These are phyloP conservation scores for Philopotamus ludificatus DNA, from an alignment of 1,140 invertebrate species.

Conservation along the genomic window DNA sequence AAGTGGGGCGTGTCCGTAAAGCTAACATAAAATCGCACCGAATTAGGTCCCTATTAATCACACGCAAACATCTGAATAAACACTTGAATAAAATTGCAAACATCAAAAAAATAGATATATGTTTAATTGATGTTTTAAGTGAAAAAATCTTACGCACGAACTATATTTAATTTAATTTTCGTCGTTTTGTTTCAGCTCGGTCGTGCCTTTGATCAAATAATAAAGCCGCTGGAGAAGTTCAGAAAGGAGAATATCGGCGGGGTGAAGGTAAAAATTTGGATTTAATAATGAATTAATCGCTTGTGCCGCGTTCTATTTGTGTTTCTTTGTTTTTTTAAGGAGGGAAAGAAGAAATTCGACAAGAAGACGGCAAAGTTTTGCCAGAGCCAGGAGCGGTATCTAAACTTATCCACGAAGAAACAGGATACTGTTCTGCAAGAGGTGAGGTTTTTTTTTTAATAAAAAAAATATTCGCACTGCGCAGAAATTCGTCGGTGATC, in stretches of 20 bases:
- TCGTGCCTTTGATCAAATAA: constrained; percentile 85
- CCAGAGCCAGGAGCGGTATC: constrained; percentile 89
- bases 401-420: constrained; percentile 93
- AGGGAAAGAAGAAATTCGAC: constrained; percentile 96
- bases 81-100: neutral
- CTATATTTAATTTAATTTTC: neutral
- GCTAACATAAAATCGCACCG: neutral
- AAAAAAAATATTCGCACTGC: neutral
- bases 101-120: neutral
- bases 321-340: constrained; percentile 55
- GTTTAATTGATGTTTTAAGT: neutral
- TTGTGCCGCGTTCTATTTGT: neutral
- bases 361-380: constrained; percentile 97
- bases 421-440: constrained; percentile 88
- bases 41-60: neutral
- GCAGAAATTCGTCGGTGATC: too few relatives aligned
- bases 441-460: constrained; percentile 62
- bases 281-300: neutral
- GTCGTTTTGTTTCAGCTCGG: constrained; percentile 71
- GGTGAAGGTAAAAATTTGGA: constrained; percentile 70
- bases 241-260: constrained; percentile 92
- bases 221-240: constrained; percentile 88
- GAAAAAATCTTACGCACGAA: neutral
- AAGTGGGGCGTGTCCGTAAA: too few relatives aligned
- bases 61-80: neutral